Base-by-base conservation (phyloP, 2,888 invertebrate genomes). In the Ditula angustiorana region DNA sequence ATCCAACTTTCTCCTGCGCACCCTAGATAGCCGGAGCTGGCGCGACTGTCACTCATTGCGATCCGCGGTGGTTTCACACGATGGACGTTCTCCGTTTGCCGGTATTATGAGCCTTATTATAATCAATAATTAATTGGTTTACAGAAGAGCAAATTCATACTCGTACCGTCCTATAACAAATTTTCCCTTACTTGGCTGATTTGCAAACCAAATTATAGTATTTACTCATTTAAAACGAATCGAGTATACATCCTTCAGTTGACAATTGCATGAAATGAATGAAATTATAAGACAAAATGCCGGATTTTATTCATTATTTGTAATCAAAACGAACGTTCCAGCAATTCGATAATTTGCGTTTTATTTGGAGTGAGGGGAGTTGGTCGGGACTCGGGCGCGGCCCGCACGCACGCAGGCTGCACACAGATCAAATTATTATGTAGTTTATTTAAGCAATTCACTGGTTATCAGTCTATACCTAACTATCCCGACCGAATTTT, bases 291-390 rank as follows among this genome's bases (percentile, higher is more conserved):
- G 72, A 62, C 53, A 61, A 67, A 67, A 62, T 64, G 68, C 66
- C 64, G 67, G 64, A 44, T 26, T 58, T 41, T 24, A 33, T 67
- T 66, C 70, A 72, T 74, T 69, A 69, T 69, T 70, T 68, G 66
- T 69, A 66, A 73, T 72, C 68, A 67, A 67, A 69, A 70, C 70
- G 75, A 76, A 77, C 71, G 69, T 47, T 72, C 65, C 70, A 67
- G 73, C 76, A 78, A 77, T 77, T 77, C 68, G 75, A 79, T 77
- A 76, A 79, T 79, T 74, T 76, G 74, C 75, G 67, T 74, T 78
- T 74, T 74, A 72, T 80, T 74, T 63, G 71, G 69, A 69, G 65
- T 62, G 33, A 73, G 73, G 77, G 76, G 74, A 47, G 56, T 35
- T 28, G 23, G 30, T 26, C 3, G 26, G 41, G 26, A 33, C 58